These are phyloP conservation scores for Mastacembelus armatus DNA, from an alignment of 2,797 vertebrate species.

Conservation along the genomic window DNA sequence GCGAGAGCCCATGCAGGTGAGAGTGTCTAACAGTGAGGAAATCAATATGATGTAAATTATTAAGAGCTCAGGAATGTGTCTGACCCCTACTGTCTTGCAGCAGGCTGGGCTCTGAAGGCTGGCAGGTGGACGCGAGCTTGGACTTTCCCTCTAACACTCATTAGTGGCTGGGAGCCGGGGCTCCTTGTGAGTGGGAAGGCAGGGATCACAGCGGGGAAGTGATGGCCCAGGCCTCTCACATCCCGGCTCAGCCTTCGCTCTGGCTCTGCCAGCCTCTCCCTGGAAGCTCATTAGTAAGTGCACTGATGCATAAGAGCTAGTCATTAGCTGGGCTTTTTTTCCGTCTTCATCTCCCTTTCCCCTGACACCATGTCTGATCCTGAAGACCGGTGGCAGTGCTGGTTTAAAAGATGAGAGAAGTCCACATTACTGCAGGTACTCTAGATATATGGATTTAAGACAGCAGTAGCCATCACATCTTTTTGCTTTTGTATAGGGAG, in stretches of 20 bases:
- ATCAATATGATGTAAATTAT: conserved; percentile 99
- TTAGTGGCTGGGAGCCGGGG: conserved; percentile 92
- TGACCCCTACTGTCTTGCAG: conserved; percentile 92
- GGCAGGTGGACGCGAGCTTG: conserved; percentile 93
- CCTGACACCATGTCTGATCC: conserved; percentile 90
- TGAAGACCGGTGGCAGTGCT: conserved; percentile 91
- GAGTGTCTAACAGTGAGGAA: conserved; percentile 86
- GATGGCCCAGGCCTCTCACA: conserved; percentile 96
- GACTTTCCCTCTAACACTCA: conserved; percentile 95
- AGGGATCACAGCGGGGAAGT: conserved; percentile 99
- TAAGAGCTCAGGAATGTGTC: conserved; percentile 92
- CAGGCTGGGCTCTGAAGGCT: conserved; percentile 88
- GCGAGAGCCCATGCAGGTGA: conserved; percentile 77
- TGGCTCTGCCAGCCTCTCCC: conserved; percentile 96
- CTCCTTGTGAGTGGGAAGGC: conserved; percentile 98
- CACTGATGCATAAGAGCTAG: conserved; percentile 99
- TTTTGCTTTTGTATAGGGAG: conserved; percentile 41
- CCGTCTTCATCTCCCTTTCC: conserved; percentile 76
- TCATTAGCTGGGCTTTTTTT: conserved; percentile 94
- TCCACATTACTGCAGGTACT: conserved; percentile 82
- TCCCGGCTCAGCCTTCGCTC: conserved; percentile 94
- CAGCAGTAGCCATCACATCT: conserved; percentile 57
- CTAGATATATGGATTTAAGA: conserved; percentile 72
- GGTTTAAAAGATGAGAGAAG: conserved; percentile 83
- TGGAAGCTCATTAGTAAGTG: conserved; percentile 99